phyloP scores from a whole-genome alignment of 53 echinoderm and acorn worm species.

The Holothuria scabra region DNA sequence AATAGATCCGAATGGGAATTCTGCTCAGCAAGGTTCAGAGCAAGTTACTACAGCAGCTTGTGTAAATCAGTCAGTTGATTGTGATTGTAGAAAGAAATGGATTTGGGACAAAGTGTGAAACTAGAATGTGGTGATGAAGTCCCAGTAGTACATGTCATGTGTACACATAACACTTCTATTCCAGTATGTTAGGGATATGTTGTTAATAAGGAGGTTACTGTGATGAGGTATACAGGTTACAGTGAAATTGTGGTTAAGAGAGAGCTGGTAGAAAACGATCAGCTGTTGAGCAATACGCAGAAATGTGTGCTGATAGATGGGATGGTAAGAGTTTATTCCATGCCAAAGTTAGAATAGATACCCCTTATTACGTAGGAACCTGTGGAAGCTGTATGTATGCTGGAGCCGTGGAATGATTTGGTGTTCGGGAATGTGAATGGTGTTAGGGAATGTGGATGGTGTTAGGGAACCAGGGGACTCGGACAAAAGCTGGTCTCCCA shows the following conservation, averaged over 20 bases:
- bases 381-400: constrained; percentile 43
- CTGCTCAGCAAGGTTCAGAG: not conserved
- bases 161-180: not conserved
- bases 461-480: no score
- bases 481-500: not conserved
- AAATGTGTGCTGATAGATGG: constrained; percentile 46
- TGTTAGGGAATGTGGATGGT: not conserved
- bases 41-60: not conserved
- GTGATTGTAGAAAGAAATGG: constrained; percentile 9
- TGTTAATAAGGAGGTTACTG: constrained; percentile 4
- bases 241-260: constrained; percentile 16
- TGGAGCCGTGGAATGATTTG: constrained; percentile 36
- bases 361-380: not conserved
- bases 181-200: constrained; percentile 1
- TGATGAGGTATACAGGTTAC: constrained; percentile 39
- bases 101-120: constrained; percentile 18
- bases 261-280: not conserved
- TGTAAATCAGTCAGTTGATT: not conserved
- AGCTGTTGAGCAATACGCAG: not conserved
- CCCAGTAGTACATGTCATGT: constrained; percentile 29
- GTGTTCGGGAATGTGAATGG: not conserved
- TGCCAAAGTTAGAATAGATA: not conserved
- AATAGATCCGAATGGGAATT: not conserved
- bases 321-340: not conserved
- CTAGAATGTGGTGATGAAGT: constrained; percentile 36